These are phyloP conservation scores for Trachelus iudaicus DNA, from an alignment of 2,888 invertebrate genomes.

Conservation along the genomic window DNA sequence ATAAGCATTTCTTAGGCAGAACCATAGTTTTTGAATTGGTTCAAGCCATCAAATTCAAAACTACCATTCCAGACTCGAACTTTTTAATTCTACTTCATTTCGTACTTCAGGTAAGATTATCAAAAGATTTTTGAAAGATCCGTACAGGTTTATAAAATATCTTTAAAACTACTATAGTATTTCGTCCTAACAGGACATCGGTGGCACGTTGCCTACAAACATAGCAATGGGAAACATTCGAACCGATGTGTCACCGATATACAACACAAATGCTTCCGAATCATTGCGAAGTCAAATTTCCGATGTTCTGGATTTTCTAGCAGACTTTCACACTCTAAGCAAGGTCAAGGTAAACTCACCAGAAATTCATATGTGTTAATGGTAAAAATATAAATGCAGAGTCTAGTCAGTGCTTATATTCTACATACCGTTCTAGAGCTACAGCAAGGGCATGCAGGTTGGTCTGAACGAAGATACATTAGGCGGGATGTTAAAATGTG, in stretches of 20 bases:
- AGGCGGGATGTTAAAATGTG: slow-evolving; percentile 96
- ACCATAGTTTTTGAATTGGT: slow-evolving; percentile 94
- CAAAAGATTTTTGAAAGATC: neutral
- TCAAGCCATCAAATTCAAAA: slow-evolving; percentile 95
- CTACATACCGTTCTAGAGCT: slow-evolving; percentile 68
- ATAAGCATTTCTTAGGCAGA: slow-evolving; percentile 91
- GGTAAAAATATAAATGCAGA: neutral
- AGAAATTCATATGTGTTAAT: neutral
- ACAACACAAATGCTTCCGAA: slow-evolving; percentile 90
- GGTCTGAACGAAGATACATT: slow-evolving; percentile 95
- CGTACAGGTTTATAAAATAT: slow-evolving; percentile 47
- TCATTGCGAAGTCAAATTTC: slow-evolving; percentile 91
- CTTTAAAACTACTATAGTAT: neutral
- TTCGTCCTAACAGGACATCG: slow-evolving; percentile 75
- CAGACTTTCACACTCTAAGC: slow-evolving; percentile 95
- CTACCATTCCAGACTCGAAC: slow-evolving; percentile 93
- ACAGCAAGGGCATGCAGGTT: slow-evolving; percentile 75
- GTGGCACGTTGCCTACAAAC: slow-evolving; percentile 86
- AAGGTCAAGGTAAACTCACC: slow-evolving; percentile 85
- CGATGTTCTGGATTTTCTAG: slow-evolving; percentile 94
- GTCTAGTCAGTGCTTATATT: neutral
- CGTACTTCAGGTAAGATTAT: slow-evolving; percentile 76
- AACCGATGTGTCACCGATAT: slow-evolving; percentile 66
- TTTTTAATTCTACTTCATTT: slow-evolving; percentile 90
- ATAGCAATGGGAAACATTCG: slow-evolving; percentile 72